Percentiles rank a stretch among this genome's conserved stretches.
Conservation (phyloP, 2,797 vertebrate species). For the Chloroceryle amazona region DNA sequence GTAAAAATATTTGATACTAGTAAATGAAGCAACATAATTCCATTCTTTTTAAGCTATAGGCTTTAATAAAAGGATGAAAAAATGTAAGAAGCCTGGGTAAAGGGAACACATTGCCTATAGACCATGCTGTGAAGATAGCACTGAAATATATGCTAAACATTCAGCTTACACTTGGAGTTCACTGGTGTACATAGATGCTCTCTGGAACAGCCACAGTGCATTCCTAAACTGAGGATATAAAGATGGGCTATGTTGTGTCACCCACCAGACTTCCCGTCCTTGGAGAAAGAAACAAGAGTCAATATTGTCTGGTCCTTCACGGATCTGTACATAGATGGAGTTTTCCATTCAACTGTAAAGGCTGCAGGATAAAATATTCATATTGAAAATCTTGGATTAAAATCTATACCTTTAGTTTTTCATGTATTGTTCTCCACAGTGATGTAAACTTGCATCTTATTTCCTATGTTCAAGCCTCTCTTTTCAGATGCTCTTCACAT, state of each 20-base stretch:
- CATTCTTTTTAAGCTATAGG: neutral
- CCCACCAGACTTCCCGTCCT: neutral
- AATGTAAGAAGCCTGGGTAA: neutral
- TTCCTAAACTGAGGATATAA: conserved; percentile 27
- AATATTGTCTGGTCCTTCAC: neutral
- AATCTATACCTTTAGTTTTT: neutral
- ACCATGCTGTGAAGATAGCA: conserved; percentile 12
- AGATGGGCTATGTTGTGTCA: neutral
- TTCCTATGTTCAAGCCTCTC: neutral
- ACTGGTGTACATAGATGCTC: neutral
- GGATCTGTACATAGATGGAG: neutral
- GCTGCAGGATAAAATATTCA: neutral
- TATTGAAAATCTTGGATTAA: conserved; percentile 30
- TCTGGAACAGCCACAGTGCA: neutral
- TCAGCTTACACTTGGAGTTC: conserved; percentile 16
- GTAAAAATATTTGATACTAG: neutral
- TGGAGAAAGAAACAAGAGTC: neutral
- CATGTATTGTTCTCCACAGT: neutral
- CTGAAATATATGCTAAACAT: conserved; percentile 31
- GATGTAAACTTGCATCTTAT: neutral
- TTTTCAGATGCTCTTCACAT: conserved; percentile 10
- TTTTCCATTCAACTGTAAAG: neutral
- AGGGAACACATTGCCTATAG: neutral
- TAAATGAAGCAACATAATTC: neutral
- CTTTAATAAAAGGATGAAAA: neutral